Conservation (phyloP, 2,888 invertebrate genomes). For the Galerucella pusilla region DNA sequence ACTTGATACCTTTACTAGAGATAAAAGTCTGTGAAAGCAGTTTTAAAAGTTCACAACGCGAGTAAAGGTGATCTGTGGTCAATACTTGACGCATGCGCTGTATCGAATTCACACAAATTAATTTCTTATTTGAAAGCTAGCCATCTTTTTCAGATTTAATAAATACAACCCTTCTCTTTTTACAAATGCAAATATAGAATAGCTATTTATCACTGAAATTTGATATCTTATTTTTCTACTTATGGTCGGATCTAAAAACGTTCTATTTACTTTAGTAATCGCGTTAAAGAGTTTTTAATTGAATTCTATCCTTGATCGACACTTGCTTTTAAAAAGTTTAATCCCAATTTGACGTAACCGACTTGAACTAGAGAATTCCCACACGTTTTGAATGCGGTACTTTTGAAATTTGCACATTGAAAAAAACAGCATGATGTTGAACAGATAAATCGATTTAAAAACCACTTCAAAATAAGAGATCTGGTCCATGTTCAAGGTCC, state of each 20-base stretch:
- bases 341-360: slow-evolving; percentile 7
- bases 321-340: not conserved
- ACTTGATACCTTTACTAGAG: not conserved
- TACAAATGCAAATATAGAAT: too few species aligned
- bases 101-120: not conserved
- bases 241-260: too few species aligned
- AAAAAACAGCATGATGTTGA: slow-evolving; percentile 37
- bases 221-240: too few species aligned
- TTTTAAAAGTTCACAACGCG: not conserved
- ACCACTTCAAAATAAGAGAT: slow-evolving; percentile 35
- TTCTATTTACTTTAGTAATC: too few species aligned
- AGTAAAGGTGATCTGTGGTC: too few species aligned
- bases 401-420: slow-evolving; percentile 36
- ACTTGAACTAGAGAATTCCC: slow-evolving; percentile 27
- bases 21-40: not conserved
- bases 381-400: slow-evolving; percentile 28
- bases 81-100: too few species aligned
- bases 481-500: slow-evolving; percentile 37
- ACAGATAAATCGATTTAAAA: slow-evolving; percentile 33
- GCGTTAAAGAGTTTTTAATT: not conserved
- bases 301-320: not conserved
- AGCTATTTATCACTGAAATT: too few species aligned
- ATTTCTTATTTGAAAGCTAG: too few species aligned
- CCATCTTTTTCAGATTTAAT: too few species aligned
- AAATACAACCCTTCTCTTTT: too few species aligned